A percentile compares a stretch with the other conserved stretches of the same genome.
Conservation (phyloP, 2,113 vertebrate species). For the Hemibates koningsi region DNA sequence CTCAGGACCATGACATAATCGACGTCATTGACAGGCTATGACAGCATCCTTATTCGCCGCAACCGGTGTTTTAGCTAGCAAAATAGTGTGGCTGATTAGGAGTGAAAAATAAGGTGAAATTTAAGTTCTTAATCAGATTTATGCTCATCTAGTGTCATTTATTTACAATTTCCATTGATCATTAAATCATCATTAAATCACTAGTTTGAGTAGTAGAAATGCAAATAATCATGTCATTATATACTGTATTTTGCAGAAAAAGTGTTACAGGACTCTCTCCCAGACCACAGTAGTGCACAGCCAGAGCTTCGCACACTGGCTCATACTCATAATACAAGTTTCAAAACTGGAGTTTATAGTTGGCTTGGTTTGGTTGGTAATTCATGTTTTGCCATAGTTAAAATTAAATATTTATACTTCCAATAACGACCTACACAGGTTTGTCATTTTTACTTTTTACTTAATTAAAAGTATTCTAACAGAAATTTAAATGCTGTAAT, state of each 20-base stretch:
- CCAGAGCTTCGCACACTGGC: accelerated
- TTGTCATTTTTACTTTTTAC: neutral
- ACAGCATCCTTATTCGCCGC: neutral
- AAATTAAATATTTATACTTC: neutral
- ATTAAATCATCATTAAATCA: neutral
- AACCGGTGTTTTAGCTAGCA: neutral
- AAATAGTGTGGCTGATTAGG: neutral
- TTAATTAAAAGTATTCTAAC: neutral
- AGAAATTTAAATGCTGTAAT: neutral
- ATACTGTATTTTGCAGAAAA: neutral
- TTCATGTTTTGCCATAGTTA: neutral
- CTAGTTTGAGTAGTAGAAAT: neutral
- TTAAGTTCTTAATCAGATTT: neutral
- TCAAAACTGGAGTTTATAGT: neutral
- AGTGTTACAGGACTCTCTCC: neutral
- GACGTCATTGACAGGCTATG: neutral
- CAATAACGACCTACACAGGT: neutral
- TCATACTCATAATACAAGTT: neutral
- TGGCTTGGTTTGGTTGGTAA: neutral
- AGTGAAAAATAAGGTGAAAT: neutral
- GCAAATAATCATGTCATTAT: neutral
- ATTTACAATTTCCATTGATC: neutral
- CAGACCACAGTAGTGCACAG: neutral
- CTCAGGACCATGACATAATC: too few relatives aligned
- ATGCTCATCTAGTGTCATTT: neutral